Percentiles rank a stretch among this genome's conserved stretches.
Evolutionary conservation across 2,797 vertebrate species (phyloP).

Genomic region (Stomatorhinus walkeri): DNA sequence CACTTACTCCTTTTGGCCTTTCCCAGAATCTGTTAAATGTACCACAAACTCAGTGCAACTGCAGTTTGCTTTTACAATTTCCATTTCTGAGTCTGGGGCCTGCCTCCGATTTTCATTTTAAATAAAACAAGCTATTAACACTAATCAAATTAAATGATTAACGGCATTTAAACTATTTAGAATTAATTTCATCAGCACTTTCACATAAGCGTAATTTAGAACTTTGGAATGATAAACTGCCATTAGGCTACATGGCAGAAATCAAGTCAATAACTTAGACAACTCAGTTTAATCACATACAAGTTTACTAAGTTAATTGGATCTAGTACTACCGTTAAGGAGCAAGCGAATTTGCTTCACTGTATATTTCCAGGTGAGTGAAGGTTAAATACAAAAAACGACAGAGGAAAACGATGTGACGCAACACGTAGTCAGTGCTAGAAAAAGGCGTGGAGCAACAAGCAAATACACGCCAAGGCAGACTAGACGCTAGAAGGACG

Average conservation of each 20-base stretch:
- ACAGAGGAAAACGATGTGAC: constrained; percentile 6
- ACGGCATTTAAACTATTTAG: not conserved
- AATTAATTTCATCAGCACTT: not conserved
- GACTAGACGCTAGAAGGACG: not conserved
- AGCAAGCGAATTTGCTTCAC: not conserved
- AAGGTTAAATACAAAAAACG: constrained; percentile 10
- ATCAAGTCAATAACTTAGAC: not conserved
- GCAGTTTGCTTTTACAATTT: not conserved
- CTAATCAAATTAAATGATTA: not conserved
- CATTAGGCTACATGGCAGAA: not conserved
- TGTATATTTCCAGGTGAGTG: constrained; percentile 5
- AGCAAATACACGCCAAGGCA: not conserved
- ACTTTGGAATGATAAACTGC: not conserved
- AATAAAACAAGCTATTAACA: not conserved
- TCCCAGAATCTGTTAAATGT: not conserved
- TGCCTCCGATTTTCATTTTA: not conserved
- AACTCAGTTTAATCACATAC: not conserved
- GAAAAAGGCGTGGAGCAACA: constrained; percentile 24
- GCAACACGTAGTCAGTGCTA: not conserved
- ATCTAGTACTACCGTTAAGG: not conserved
- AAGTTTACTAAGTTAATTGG: not conserved
- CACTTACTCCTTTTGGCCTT: not conserved
- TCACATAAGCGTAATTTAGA: not conserved
- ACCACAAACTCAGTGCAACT: not conserved
- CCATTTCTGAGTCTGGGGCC: not conserved